A percentile compares a stretch with the other conserved stretches of the same genome.
Conservation (phyloP, 2,797 vertebrate species). For the Gymnocypris eckloni region DNA sequence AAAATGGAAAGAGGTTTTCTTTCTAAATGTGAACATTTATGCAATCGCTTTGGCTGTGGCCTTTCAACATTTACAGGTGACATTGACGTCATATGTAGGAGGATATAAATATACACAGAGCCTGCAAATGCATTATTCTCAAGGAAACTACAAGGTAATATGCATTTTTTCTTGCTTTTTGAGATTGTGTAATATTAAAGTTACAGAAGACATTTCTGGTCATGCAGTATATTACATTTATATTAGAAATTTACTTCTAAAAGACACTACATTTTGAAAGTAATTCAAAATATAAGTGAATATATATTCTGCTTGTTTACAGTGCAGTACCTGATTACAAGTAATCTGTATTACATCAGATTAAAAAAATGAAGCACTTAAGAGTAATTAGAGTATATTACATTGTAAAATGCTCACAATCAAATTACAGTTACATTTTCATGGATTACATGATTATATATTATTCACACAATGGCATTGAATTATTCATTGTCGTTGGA, state of each 20-base stretch:
- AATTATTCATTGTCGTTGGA: too few species aligned
- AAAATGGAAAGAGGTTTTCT: not conserved
- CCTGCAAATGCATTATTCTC: not conserved
- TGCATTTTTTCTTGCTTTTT: not conserved
- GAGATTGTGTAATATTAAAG: not conserved
- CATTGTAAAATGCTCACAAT: too few species aligned
- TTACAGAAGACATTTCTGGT: not conserved
- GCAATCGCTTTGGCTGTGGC: too few species aligned
- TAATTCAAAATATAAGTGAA: slow-evolving; percentile 20
- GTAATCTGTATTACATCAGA: too few species aligned
- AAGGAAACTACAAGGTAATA: not conserved
- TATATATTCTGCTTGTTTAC: too few species aligned
- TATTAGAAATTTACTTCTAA: not conserved
- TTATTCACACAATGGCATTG: too few species aligned
- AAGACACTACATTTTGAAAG: not conserved
- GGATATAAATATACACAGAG: not conserved
- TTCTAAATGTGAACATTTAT: not conserved
- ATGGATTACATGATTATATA: too few species aligned
- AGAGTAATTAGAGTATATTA: too few species aligned
- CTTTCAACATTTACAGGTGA: not conserved
- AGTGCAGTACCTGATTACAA: too few species aligned
- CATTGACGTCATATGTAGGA: not conserved
- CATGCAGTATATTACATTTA: not conserved
- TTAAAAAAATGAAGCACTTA: too few species aligned
- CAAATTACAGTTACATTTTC: too few species aligned